Evolutionary conservation across 92 coral and sea anemone genomes (phyloP).

Genomic region (Heliopora coerulea): DNA sequence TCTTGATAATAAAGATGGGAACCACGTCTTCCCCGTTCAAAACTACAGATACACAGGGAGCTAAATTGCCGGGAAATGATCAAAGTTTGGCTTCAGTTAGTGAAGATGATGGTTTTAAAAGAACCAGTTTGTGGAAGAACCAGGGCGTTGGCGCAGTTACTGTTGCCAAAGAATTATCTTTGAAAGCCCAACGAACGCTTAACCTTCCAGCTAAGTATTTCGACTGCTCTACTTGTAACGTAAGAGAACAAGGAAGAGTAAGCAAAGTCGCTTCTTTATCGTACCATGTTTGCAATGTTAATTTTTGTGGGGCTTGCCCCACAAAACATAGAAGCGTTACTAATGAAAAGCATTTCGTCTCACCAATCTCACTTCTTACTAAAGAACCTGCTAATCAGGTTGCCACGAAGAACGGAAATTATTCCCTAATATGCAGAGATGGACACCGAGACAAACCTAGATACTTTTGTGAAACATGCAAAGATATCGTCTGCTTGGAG

Average conservation of each 20-base stretch:
- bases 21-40: not conserved
- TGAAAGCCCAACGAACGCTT: not conserved
- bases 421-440: slow-evolving; percentile 8
- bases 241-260: not conserved
- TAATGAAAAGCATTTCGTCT: slow-evolving; percentile 3
- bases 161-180: not conserved
- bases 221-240: slow-evolving; percentile 19
- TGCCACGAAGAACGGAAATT: slow-evolving; percentile 6
- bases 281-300: slow-evolving; percentile 14
- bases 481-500: slow-evolving; percentile 85
- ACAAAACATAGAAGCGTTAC: slow-evolving; percentile 15
- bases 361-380: not conserved
- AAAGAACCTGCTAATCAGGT: not conserved
- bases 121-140: not conserved
- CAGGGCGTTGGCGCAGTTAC: not conserved
- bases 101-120: not conserved
- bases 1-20: not conserved
- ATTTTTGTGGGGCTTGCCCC: slow-evolving; percentile 17
- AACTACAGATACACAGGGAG: not conserved
- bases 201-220: not conserved
- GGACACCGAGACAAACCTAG: slow-evolving; percentile 59
- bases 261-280: not conserved
- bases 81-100: not conserved
- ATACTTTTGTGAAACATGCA: slow-evolving; percentile 94
- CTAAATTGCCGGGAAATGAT: not conserved